These are phyloP conservation scores for Agrochola macilenta DNA, from an alignment of 2,888 invertebrate genomes.

Conservation along the genomic window DNA sequence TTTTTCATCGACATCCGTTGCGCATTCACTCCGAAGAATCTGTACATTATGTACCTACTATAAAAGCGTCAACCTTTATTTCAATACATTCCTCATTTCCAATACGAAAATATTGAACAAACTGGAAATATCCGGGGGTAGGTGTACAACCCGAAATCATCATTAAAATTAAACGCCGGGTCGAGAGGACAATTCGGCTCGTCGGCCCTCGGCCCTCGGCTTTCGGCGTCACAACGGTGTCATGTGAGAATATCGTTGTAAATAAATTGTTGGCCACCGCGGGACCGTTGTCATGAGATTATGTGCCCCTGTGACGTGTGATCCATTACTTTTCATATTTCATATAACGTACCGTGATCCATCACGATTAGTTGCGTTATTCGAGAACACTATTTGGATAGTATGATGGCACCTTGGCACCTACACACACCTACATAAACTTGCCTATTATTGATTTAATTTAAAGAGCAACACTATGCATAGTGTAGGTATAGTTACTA, in stretches of 20 bases:
- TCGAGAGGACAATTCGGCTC: conserved; percentile 66
- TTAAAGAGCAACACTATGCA: not conserved
- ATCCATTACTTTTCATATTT: conserved; percentile 73
- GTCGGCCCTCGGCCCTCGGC: conserved; percentile 43
- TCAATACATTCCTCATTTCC: conserved; percentile 38
- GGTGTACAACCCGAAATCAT: conserved; percentile 51
- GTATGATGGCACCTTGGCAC: not conserved
- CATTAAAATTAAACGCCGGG: conserved; percentile 69
- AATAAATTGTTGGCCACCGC: conserved; percentile 76
- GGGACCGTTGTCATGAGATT: conserved; percentile 79
- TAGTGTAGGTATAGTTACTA: not conserved
- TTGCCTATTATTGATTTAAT: not conserved
- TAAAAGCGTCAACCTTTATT: conserved; percentile 37
- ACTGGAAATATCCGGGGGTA: conserved; percentile 43
- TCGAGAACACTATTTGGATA: not conserved
- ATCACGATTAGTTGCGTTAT: conserved; percentile 48
- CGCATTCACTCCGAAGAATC: conserved; percentile 6
- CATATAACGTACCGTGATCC: conserved; percentile 56
- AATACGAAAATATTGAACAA: conserved; percentile 44
- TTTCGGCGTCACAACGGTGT: conserved; percentile 64
- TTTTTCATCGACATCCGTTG: conserved; percentile 1
- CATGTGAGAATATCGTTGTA: conserved; percentile 73
- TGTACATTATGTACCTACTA: not conserved
- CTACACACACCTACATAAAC: not conserved
- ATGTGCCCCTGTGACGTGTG: conserved; percentile 70